These are phyloP conservation scores for Cyclargus thomasi DNA, from an alignment of 1,140 invertebrate species.

Conservation along the genomic window DNA sequence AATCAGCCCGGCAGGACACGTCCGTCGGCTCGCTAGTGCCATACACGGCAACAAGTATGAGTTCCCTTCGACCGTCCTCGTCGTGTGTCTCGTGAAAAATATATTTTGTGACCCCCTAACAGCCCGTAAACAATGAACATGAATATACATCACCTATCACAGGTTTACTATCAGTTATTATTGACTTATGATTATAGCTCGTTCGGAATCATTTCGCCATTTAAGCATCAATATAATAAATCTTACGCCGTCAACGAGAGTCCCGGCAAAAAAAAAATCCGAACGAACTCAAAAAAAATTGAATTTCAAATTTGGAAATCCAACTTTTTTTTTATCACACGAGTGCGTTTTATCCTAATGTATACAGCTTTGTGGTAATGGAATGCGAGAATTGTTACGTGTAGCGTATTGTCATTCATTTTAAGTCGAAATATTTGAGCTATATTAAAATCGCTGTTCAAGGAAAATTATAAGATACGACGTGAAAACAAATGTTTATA, in stretches of 20 bases:
- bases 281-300: conserved; percentile 5
- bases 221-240: too few species aligned
- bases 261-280: too few species aligned
- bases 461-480: too few species aligned
- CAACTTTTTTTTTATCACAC: background rate
- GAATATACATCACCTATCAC: conserved; percentile 41
- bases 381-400: conserved; percentile 7
- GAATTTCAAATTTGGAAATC: conserved; percentile 10
- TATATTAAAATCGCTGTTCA: background rate
- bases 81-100: background rate
- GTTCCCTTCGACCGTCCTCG: background rate
- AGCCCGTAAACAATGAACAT: conserved; percentile 25
- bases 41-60: too few species aligned
- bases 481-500: too few species aligned
- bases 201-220: too few species aligned
- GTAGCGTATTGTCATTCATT: conserved; percentile 15
- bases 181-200: conserved; percentile 31
- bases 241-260: too few species aligned
- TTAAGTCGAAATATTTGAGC: conserved; percentile 5
- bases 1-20: too few species aligned
- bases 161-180: conserved; percentile 41
- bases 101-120: background rate
- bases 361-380: conserved; percentile 8
- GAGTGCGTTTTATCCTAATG: background rate
- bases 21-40: too few species aligned